Evolutionary conservation across 1,140 invertebrate species (phyloP), one percentile per base, ranked within the genome.

Genomic region (Nilaparvata lugens): DNA sequence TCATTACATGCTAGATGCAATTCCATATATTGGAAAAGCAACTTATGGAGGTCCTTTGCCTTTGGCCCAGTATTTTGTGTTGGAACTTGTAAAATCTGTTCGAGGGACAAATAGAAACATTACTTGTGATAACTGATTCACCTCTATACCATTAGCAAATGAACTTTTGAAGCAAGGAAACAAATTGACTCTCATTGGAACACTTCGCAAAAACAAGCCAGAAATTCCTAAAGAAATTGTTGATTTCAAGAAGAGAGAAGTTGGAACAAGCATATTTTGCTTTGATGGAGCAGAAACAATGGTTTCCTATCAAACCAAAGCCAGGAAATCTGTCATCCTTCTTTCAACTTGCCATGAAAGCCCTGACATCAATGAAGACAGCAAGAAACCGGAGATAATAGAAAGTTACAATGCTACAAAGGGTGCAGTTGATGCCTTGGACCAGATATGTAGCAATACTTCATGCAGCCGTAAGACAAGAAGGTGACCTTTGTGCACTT

Each of bases 121-220:
- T 11, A 70, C 71, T n/a, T 65, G 65, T 61, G 72, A 71, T 52
- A 71, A 72, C 65, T 73, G 69, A 67, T 73, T 72, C 59, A 65
- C 67, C 23, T 66, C 65, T 14, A 60, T 69, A 13, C 58, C 67
- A 51, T 60, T 72, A 13, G 62, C 67, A 11, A 55, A 68, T 59
- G 59, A 52, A 5, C 58, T 70, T n/a, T 19, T 62, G n/a, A 56
- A 66, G 52, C 54, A 61, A 45, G 40, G 60, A 24, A 63, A 68
- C 54, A 61, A 66, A 21, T 40, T 72, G 4, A 71, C 65, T 48
- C 35, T 67, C 21, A 65, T 68, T n/a, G 69, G 68, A 28, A 72
- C 69, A n/a, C 60, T 72, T 6, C 25, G n/a, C n/a, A 70, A 69
- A 62, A 69, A 72, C 58, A 70, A 72, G 56, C 52, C 53, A 48